phyloP scores from a whole-genome alignment of 2,888 invertebrate genomes.

The Artemia sp. region DNA sequence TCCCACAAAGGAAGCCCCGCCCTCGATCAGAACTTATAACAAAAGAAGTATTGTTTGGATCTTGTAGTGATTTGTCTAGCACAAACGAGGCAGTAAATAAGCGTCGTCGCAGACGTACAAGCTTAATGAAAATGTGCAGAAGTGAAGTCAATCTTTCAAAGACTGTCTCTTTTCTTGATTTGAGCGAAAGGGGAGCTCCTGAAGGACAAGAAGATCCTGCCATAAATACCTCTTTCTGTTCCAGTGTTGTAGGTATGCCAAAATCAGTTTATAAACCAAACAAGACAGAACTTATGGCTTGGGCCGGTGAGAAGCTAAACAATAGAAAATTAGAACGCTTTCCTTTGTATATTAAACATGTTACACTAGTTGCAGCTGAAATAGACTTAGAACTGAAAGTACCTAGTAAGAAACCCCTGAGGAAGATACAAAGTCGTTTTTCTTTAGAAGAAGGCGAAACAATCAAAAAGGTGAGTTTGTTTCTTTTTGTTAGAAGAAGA shows the following conservation, averaged over 20 bases:
- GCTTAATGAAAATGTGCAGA: not conserved
- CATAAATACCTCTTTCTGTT: not conserved
- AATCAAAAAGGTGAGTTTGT: not conserved
- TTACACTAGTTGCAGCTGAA: no score
- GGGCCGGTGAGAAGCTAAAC: no score
- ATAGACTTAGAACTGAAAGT: no score
- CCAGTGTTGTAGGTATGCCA: not conserved
- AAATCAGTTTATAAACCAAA: no score
- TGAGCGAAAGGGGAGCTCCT: conserved; percentile 3
- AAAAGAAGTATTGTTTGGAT: not conserved
- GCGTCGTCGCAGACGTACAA: conserved; percentile 2
- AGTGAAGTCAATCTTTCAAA: conserved; percentile 11
- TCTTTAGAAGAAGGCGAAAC: not conserved
- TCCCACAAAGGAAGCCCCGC: not conserved
- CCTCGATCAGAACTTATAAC: not conserved
- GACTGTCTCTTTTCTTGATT: not conserved
- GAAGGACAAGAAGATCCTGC: conserved; percentile 13
- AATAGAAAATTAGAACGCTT: no score
- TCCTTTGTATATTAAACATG: no score
- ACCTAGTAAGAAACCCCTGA: no score
- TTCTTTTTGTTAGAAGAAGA: not conserved
- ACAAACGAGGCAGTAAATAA: not conserved
- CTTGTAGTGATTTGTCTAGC: not conserved
- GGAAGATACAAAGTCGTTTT: no score
- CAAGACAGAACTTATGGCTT: no score